Evolutionary conservation across 1,140 invertebrate genomes (phyloP), one percentile per base, ranked within the genome.

Genomic region (Nephila pilipes): DNA sequence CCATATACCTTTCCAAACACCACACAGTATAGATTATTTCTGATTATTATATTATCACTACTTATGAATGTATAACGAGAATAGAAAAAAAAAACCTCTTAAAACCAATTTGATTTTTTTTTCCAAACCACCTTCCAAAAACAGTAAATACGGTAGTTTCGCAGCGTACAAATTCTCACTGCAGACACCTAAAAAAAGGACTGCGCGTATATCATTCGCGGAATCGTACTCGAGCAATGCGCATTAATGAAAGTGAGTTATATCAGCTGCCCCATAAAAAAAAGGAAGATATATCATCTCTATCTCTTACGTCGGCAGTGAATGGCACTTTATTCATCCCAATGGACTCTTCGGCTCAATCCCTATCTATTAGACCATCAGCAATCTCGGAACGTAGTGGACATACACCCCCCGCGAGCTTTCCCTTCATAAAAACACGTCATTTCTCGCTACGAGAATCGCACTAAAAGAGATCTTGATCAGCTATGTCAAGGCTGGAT

Each of bases 291-390:
- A 75, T 36, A 75, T 75, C 69, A 36, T 75, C 69, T 75, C 69
- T 75, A 75, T 75, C 69, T 75, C 16, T 20, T 32, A 29, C 12
- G 69, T 36, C 29, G 12, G 65, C 16, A 75, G 69, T 75, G 29
- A 75, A 75, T 75, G 69, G 69, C 25, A 36, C 69, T 75, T 75
- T 75, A 75, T 75, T 75, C 69, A 75, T 32, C 69, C 69, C 69
- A 75, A 75, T 75, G 69, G 69, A 75, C 69, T 32, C 69, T 75
- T 75, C 25, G 69, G 25, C 36, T 36, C 69, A 75, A 32, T 75
- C 69, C 69, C 69, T 75, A 75, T 75, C 69, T 75, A 75, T 75
- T 75, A 32, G 69, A 75, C 69, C 32, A 75, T 75, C 69, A 75
- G 69, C 69, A 75, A 36, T 75, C 25, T 75, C 32, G 69, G 18